Evolutionary conservation across 2,888 invertebrate species (phyloP), one percentile per base, ranked within the genome.

Genomic region (Schizaphis graminum): DNA sequence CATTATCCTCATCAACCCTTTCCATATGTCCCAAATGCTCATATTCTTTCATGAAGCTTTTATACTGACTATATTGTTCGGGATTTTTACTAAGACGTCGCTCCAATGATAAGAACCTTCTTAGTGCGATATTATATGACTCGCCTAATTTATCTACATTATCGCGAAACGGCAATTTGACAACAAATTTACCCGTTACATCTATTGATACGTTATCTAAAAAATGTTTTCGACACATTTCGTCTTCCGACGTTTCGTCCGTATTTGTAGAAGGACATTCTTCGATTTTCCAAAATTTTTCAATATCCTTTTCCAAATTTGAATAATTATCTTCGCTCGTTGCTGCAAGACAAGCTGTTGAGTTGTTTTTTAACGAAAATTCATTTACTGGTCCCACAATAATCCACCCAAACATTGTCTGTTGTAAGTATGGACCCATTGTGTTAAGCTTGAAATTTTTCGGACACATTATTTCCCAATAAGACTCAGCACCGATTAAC

Each of bases 21-120:
- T 44, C 24, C 92, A 92, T 92, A 92, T 92, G 92, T 4, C 61
- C 87, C 44, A 92, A n/a, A 10, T 28, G 28, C 28, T 49, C n/a
- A 35, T 91, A 91, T 4, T 91, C 91, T 47, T 28, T 13, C 44
- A 91, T 91, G 49, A 91, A 91, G 21, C 49, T 44, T 67, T 11
- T 77, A 77, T 91, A 91, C 49, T 91, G n/a, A 77, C 24, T 61
- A 24, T 86, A 86, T 28, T 28, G 47, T 13, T n/a, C n/a, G 21
- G 41, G 24, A 44, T 85, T 56, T 88, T 88, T n/a, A 1, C 21
- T 26, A 16, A 88, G 53, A 53, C 53, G 49, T n/a, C 35, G 53
- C 35, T 88, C 88, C 35, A 87, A 87, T 24, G 28, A 49, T 28
- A 87, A 28, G 3, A 87, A 49, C 10, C 86, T 47, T 24, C 26